phyloP scores from a whole-genome alignment of 35 echinoderm and acorn worm genomes.

The Heliocidaris erythrogramma region DNA sequence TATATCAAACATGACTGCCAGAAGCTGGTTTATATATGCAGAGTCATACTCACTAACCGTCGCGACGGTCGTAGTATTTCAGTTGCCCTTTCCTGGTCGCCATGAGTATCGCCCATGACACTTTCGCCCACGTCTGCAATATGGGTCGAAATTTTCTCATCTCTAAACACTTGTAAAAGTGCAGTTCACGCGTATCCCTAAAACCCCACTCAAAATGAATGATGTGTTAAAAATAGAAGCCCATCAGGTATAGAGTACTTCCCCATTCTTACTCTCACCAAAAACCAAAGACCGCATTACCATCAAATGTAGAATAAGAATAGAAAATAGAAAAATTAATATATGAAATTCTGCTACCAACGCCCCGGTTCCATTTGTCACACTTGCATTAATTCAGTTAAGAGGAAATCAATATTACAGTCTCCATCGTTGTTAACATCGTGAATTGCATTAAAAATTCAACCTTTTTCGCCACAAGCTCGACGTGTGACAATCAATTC shows the following conservation, averaged over 20 bases:
- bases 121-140: background rate
- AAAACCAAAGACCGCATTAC: background rate
- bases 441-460: background rate
- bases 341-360: background rate
- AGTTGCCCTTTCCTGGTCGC: background rate
- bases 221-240: background rate
- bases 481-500: no score
- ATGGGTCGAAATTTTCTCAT: background rate
- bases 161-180: slow-evolving; percentile 11
- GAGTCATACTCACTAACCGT: no score
- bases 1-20: background rate
- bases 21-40: no score
- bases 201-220: background rate
- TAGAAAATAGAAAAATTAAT: background rate
- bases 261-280: background rate
- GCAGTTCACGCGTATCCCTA: background rate
- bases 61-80: background rate
- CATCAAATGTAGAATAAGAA: background rate
- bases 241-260: background rate
- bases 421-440: background rate
- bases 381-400: background rate
- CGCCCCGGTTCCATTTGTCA: background rate
- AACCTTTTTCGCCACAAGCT: background rate
- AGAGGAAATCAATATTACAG: background rate
- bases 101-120: background rate